phyloP scores from a whole-genome alignment of 1,140 invertebrate genomes.

The Pseudomyrmex dendroicus region DNA sequence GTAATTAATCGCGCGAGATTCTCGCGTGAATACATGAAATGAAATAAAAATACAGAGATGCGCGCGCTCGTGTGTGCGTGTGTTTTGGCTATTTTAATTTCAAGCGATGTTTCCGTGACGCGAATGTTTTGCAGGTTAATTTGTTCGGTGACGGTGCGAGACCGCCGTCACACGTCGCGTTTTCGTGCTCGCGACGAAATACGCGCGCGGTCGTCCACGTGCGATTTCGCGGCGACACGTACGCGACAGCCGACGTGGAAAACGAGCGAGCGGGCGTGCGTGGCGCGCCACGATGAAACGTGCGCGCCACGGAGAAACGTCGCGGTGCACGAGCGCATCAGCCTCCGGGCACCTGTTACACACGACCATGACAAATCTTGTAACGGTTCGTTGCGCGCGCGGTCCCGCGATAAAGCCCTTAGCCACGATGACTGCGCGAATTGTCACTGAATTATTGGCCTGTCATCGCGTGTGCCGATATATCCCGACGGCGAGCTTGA shows the following conservation, averaged over 20 bases:
- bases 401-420: slow-evolving; percentile 42
- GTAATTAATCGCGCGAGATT: slow-evolving; percentile 13
- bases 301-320: slow-evolving; percentile 57
- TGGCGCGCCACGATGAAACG: slow-evolving; percentile 64
- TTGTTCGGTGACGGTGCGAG: slow-evolving; percentile 52
- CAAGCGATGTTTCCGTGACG: slow-evolving; percentile 17
- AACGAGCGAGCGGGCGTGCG: slow-evolving; percentile 20
- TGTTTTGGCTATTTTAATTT: slow-evolving; percentile 38
- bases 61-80: too few species aligned
- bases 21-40: too few species aligned
- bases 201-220: slow-evolving; percentile 14
- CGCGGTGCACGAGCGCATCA: slow-evolving; percentile 27
- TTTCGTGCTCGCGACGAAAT: slow-evolving; percentile 42
- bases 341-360: slow-evolving; percentile 76
- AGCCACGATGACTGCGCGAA: slow-evolving; percentile 42
- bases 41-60: not conserved
- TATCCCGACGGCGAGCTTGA: not conserved
- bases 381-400: slow-evolving; percentile 52
- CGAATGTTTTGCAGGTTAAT: slow-evolving; percentile 41
- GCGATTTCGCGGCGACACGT: slow-evolving; percentile 62
- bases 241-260: slow-evolving; percentile 71
- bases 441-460: slow-evolving; percentile 43
- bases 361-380: slow-evolving; percentile 63
- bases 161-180: slow-evolving; percentile 44
- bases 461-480: slow-evolving; percentile 33